Base-by-base conservation (phyloP, 2,113 vertebrate species). In the Chionis minor region DNA sequence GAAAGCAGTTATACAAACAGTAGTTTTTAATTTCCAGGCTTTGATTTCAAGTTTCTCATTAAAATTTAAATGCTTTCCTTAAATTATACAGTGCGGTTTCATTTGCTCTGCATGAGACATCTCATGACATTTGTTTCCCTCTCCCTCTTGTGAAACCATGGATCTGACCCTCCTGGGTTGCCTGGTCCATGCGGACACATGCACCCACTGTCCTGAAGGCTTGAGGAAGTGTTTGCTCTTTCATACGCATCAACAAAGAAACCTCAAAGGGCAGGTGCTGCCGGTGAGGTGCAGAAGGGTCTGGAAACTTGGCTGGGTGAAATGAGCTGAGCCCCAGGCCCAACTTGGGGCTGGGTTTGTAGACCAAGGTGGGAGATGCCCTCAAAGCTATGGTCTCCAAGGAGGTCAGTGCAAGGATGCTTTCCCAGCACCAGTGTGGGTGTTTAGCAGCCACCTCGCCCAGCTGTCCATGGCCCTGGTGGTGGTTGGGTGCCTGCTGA, bases 401-500 rank as follows among this genome's bases (percentile, higher is more conserved):
- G 15, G 11, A 35, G 26, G 18, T 44, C 35, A 24, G 32, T 6
- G 28, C 12, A n/a, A 55, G 38, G 26, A 22, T 16, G 13, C 9
- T 45, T 67, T 75, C 19, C 52, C 27, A 22, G 28, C 20, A 55
- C 21, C 14, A 14, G 0, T 0, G 19, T 15, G 10, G 35, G 20
- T 0, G 1, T 47, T 84, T 3, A 49, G 55, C 1, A 9, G 26
- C 32, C 55, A 10, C 30, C 16, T 58, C 6, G 2, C 14, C 44
- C 42, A 45, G 32, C 47, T 78, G 51, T 12, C 12, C 0, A 0
- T 38, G 33, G 28, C 30, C 9, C n/a, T n/a, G 23, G 30, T 73
- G 40, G 40, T 74, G 35, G 28, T 2, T 0, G 0, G 65, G 78
- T 3, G 6, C 20, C 33, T 2, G 6, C 28, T 1, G n/a, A 52